phyloP scores from a whole-genome alignment of 2,797 vertebrate genomes.

The Mormyrus proboscirostris region DNA sequence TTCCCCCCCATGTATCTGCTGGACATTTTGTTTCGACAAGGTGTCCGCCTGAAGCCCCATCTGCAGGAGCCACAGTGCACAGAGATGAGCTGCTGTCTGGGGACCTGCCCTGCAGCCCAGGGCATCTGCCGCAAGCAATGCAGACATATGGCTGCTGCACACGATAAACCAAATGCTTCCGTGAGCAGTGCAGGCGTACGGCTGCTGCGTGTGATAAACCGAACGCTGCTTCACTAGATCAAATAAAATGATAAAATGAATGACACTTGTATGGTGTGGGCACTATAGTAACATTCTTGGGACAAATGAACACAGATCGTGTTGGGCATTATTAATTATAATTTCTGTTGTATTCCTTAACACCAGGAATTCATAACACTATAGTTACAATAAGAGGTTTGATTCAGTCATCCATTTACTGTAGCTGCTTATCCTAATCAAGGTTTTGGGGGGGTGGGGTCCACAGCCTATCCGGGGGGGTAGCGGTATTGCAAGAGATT shows the following conservation, averaged over 20 bases:
- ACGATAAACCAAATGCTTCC: not conserved
- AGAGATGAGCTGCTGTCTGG: constrained; percentile 27
- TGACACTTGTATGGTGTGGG: constrained; percentile 22
- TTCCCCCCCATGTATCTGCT: constrained; percentile 22
- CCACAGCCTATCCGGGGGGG: too few relatives aligned
- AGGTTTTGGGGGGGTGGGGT: not conserved
- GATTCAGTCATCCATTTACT: not conserved
- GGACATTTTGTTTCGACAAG: constrained; percentile 48
- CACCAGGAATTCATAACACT: not conserved
- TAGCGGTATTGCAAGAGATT: not conserved
- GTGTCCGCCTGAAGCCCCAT: constrained; percentile 46
- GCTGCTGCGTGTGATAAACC: constrained; percentile 32
- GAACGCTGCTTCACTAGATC: constrained; percentile 37
- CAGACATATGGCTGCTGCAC: not conserved
- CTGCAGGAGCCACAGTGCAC: constrained; percentile 40
- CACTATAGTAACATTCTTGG: constrained; percentile 26
- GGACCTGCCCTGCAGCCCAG: constrained; percentile 39
- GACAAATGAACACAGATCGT: not conserved
- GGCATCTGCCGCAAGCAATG: constrained; percentile 34
- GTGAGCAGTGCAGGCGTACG: constrained; percentile 23
- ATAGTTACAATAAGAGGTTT: not conserved
- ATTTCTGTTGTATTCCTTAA: not conserved
- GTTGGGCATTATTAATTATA: not conserved
- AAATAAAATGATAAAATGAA: not conserved
- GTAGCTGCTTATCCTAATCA: not conserved